Evolutionary conservation across 2,113 vertebrate species (phyloP).

Genomic region (Lampris megalopsis): DNA sequence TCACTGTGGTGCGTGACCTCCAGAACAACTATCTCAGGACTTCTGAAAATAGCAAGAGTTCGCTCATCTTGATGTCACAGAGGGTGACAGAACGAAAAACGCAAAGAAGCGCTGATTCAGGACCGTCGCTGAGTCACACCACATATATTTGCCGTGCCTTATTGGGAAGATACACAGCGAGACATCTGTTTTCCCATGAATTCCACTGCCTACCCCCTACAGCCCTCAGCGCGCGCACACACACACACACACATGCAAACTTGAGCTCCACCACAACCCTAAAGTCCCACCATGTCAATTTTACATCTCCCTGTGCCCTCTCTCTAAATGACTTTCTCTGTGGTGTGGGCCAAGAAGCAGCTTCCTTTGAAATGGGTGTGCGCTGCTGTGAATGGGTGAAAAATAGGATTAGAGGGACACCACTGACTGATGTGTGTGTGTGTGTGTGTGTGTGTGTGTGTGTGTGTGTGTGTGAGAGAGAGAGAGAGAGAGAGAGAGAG

Average conservation of each 20-base stretch:
- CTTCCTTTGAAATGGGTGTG: conserved; percentile 12
- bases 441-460: conserved; percentile 1
- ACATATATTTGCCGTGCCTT: background rate
- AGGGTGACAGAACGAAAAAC: background rate
- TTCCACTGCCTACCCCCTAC: background rate
- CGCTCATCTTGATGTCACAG: conserved; percentile 3
- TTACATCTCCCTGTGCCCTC: background rate
- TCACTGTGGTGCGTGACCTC: conserved; percentile 1
- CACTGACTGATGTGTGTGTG: conserved; percentile 28
- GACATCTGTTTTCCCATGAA: background rate
- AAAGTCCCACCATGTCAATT: background rate
- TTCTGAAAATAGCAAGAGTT: conserved; percentile 42
- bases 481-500: too few species aligned
- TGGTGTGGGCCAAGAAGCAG: conserved; percentile 1
- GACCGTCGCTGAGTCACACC: background rate
- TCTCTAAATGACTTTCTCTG: conserved; percentile 3
- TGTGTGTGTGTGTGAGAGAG: background rate
- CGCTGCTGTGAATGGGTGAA: background rate
- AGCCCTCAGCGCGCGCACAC: background rate
- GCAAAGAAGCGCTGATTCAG: conserved; percentile 5
- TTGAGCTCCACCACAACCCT: background rate
- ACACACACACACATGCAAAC: background rate
- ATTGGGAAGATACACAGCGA: background rate
- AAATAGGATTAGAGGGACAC: conserved; percentile 43
- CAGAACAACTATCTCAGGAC: conserved; percentile 6